These are phyloP conservation scores for Diarsia mendica DNA, from an alignment of 2,888 invertebrate genomes.

Conservation along the genomic window DNA sequence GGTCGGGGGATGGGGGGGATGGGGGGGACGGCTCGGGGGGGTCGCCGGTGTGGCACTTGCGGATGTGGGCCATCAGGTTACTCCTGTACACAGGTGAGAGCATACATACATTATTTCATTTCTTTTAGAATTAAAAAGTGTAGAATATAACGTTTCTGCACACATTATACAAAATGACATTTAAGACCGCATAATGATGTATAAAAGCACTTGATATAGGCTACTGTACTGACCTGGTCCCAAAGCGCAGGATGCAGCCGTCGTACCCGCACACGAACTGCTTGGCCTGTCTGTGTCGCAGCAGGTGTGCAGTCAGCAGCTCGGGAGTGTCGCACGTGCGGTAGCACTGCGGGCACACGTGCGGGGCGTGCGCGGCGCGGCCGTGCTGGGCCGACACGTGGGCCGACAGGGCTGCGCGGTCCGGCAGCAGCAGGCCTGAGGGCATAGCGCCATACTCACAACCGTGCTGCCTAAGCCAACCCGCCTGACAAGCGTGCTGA, in stretches of 20 bases:
- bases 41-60: slow-evolving; percentile 80
- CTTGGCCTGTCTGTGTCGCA: slow-evolving; percentile 79
- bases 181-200: too few species aligned
- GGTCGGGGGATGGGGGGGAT: too few species aligned
- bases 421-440: slow-evolving; percentile 48
- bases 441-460: background rate
- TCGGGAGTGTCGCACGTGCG: slow-evolving; percentile 64
- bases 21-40: too few species aligned
- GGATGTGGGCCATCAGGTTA: slow-evolving; percentile 84
- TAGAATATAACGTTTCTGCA: background rate
- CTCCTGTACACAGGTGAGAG: slow-evolving; percentile 57
- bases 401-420: slow-evolving; percentile 67
- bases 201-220: too few species aligned
- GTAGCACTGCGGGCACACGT: slow-evolving; percentile 78
- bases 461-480: too few species aligned
- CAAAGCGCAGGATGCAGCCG: slow-evolving; percentile 84
- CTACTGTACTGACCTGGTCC: slow-evolving; percentile 75
- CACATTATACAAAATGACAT: background rate
- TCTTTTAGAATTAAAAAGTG: too few species aligned
- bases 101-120: too few species aligned
- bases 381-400: slow-evolving; percentile 69
- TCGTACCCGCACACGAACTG: slow-evolving; percentile 86
- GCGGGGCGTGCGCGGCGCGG: slow-evolving; percentile 61
- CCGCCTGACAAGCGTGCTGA: too few species aligned
- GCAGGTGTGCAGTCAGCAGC: slow-evolving; percentile 77